Evolutionary conservation across 2,797 vertebrate species (phyloP).

Genomic region (Poecilia velifera): DNA sequence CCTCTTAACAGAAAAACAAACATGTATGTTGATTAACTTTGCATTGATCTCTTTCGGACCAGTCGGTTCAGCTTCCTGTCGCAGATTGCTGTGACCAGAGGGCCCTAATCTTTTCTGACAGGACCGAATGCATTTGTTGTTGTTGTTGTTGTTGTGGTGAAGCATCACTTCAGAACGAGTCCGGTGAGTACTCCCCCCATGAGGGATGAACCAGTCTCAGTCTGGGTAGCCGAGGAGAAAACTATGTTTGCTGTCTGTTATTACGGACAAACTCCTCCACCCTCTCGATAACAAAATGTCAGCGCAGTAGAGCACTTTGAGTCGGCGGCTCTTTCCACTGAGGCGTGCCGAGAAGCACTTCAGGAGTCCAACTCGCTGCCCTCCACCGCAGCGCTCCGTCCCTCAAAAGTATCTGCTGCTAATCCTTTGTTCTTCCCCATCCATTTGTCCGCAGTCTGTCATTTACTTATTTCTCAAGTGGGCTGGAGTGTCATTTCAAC

Average conservation of each 20-base stretch:
- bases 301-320: slow-evolving; percentile 58
- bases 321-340: slow-evolving; percentile 56
- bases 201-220: slow-evolving; percentile 40
- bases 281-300: slow-evolving; percentile 70
- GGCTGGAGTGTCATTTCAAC: slow-evolving; percentile 44
- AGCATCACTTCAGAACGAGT: slow-evolving; percentile 46
- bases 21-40: slow-evolving; percentile 30
- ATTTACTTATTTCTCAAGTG: slow-evolving; percentile 67
- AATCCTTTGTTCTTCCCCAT: slow-evolving; percentile 56
- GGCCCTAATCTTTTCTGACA: slow-evolving; percentile 46
- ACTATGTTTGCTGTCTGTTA: slow-evolving; percentile 62
- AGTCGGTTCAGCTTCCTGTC: slow-evolving; percentile 28
- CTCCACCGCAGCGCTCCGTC: slow-evolving; percentile 45
- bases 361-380: slow-evolving; percentile 53
- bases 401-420: slow-evolving; percentile 40
- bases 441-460: slow-evolving; percentile 65
- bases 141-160: slow-evolving; percentile 12
- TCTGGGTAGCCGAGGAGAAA: slow-evolving; percentile 62
- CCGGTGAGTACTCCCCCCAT: slow-evolving; percentile 26
- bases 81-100: slow-evolving; percentile 19
- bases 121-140: slow-evolving; percentile 34
- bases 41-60: slow-evolving; percentile 29
- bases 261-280: slow-evolving; percentile 66
- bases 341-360: slow-evolving; percentile 69
- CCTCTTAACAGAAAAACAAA: not conserved